phyloP scores from a whole-genome alignment of 2,888 invertebrate species.

The Bellardia bayeri region DNA sequence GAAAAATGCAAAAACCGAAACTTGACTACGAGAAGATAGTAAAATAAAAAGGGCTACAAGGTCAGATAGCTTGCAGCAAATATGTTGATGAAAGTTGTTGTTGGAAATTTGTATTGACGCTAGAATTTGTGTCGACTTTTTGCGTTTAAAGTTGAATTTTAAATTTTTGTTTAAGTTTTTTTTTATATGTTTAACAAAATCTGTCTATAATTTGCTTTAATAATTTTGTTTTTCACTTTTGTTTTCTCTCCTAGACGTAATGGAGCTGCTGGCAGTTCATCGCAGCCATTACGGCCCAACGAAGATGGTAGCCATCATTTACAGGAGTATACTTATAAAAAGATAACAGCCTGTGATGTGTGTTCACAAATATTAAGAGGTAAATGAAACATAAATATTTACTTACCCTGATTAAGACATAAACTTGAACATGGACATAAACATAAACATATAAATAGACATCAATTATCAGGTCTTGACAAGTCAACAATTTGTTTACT shows the following conservation, averaged over 20 bases:
- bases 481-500: too few species aligned
- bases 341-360: slow-evolving; percentile 97
- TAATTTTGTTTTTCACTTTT: background rate
- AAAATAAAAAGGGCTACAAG: slow-evolving; percentile 15
- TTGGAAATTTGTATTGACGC: background rate
- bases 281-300: slow-evolving; percentile 83
- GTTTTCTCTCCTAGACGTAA: slow-evolving; percentile 86
- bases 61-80: slow-evolving; percentile 20
- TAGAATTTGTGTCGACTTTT: slow-evolving; percentile 1
- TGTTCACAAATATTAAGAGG: slow-evolving; percentile 96
- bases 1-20: background rate
- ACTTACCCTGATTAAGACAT: too few species aligned
- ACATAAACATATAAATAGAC: too few species aligned
- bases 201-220: background rate
- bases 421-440: too few species aligned
- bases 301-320: slow-evolving; percentile 89
- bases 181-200: background rate
- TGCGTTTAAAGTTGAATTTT: background rate
- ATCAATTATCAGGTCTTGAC: too few species aligned
- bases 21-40: too few species aligned
- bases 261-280: slow-evolving; percentile 87
- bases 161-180: background rate
- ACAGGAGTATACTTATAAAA: slow-evolving; percentile 97
- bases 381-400: slow-evolving; percentile 81
- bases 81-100: background rate